Conservation (phyloP, 2,888 invertebrate genomes). For the Carterocephalus palaemon region DNA sequence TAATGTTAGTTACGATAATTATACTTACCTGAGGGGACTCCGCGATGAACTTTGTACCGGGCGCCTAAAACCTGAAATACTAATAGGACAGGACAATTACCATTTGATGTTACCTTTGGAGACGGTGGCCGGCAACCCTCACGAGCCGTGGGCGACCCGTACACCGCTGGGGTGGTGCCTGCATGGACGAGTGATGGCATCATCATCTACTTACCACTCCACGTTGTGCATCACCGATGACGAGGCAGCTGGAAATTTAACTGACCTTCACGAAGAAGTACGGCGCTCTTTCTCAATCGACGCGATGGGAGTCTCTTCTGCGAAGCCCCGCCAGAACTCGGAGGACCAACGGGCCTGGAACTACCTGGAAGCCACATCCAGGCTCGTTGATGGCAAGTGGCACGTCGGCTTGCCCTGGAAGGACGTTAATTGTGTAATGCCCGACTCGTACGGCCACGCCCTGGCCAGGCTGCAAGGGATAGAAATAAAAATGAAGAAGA, state of each 20-base stretch:
- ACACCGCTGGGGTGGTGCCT: conserved; percentile 12
- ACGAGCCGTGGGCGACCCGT: conserved; percentile 9
- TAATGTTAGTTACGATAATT: conserved; percentile 21
- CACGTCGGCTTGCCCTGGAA: conserved; percentile 35
- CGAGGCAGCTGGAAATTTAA: neutral
- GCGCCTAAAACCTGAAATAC: conserved; percentile 35
- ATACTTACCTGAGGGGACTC: conserved; percentile 17
- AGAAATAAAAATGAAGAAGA: conserved; percentile 5
- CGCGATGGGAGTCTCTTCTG: neutral
- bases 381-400: conserved; percentile 24
- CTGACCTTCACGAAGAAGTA: neutral
- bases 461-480: neutral
- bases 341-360: neutral
- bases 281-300: neutral
- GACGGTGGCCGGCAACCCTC: conserved; percentile 4
- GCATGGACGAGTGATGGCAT: conserved; percentile 2
- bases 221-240: neutral
- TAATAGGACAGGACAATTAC: conserved; percentile 39
- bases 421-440: conserved; percentile 15
- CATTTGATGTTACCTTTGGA: conserved; percentile 33
- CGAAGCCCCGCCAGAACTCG: neutral
- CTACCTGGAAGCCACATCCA: neutral
- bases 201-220: neutral
- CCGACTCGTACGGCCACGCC: neutral
- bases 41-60: conserved; percentile 10